Conservation (phyloP, 2,888 invertebrate species). For the Eupeodes latifasciatus region DNA sequence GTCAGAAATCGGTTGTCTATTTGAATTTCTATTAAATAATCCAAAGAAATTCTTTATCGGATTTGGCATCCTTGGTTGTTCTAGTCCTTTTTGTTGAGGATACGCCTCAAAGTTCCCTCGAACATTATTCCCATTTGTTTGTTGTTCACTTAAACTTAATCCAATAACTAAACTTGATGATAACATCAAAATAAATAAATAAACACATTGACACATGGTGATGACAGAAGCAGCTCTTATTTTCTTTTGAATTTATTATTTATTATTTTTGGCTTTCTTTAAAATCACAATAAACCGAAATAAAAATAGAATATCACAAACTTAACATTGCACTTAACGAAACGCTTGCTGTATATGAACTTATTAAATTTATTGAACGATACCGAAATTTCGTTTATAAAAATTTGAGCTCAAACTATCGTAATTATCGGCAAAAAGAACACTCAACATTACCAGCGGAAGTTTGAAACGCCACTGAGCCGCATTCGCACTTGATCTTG, state of each 20-base stretch:
- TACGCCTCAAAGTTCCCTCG: constrained; percentile 56
- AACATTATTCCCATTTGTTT: constrained; percentile 28
- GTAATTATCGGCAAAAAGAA: constrained; percentile 40
- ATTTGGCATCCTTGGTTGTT: constrained; percentile 79
- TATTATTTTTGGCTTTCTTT: neutral
- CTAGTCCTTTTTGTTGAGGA: constrained; percentile 57
- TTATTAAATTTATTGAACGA: neutral
- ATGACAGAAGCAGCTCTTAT: constrained; percentile 8
- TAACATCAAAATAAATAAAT: constrained; percentile 47
- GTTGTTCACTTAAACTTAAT: constrained; percentile 44
- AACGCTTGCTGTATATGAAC: neutral
- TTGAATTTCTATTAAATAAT: constrained; percentile 87
- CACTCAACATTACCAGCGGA: constrained; percentile 71
- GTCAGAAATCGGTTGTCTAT: constrained; percentile 82
- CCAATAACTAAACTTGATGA: constrained; percentile 40
- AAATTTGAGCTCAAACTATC: constrained; percentile 3
- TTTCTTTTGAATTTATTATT: constrained; percentile 10
- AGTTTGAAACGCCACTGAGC: constrained; percentile 70
- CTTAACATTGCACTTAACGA: constrained; percentile 29
- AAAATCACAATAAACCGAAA: neutral
- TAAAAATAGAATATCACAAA: constrained; percentile 9
- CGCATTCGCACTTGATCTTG: constrained; percentile 72
- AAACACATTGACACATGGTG: constrained; percentile 61
- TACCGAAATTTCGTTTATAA: neutral
- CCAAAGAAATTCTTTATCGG: constrained; percentile 86